A percentile compares a stretch with the other conserved stretches of the same genome.
Evolutionary conservation across 2,113 vertebrate species (phyloP).

Genomic region (Malurus elegans): DNA sequence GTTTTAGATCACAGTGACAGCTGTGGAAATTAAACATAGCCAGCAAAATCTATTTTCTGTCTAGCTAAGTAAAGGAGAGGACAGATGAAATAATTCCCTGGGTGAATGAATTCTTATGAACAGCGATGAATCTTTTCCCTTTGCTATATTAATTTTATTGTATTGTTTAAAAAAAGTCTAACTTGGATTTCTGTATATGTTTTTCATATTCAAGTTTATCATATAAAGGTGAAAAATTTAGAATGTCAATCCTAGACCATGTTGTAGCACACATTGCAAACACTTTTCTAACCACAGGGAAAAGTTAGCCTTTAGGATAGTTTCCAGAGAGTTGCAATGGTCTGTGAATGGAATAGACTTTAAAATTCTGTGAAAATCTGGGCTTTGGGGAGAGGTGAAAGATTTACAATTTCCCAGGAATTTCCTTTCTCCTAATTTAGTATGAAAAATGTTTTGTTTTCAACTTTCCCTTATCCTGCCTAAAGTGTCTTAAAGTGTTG

Average conservation of each 20-base stretch:
- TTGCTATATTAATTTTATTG: slow-evolving; percentile 6
- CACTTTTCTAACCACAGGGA: not conserved
- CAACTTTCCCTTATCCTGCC: not conserved
- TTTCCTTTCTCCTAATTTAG: not conserved
- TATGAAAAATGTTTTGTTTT: not conserved
- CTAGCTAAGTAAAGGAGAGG: slow-evolving; percentile 23
- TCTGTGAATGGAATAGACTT: not conserved
- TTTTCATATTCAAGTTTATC: not conserved
- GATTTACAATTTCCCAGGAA: not conserved
- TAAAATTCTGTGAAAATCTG: not conserved
- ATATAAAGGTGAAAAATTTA: not conserved
- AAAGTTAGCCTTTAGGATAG: not conserved
- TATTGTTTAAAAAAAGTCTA: not conserved
- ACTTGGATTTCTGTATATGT: not conserved
- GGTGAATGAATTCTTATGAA: not conserved
- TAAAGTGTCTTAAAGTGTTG: not conserved
- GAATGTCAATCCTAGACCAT: not conserved
- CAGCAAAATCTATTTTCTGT: slow-evolving; percentile 58
- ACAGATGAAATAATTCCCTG: slow-evolving; percentile 52
- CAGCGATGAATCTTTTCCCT: not conserved
- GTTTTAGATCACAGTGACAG: slow-evolving; percentile 56
- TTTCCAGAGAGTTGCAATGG: not conserved
- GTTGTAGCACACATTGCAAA: not conserved
- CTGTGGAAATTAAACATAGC: slow-evolving; percentile 53
- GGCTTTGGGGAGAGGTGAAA: not conserved